These are phyloP conservation scores for Lepilemur septentrionalis DNA, from an alignment of 2,797 vertebrate species.

Conservation along the genomic window DNA sequence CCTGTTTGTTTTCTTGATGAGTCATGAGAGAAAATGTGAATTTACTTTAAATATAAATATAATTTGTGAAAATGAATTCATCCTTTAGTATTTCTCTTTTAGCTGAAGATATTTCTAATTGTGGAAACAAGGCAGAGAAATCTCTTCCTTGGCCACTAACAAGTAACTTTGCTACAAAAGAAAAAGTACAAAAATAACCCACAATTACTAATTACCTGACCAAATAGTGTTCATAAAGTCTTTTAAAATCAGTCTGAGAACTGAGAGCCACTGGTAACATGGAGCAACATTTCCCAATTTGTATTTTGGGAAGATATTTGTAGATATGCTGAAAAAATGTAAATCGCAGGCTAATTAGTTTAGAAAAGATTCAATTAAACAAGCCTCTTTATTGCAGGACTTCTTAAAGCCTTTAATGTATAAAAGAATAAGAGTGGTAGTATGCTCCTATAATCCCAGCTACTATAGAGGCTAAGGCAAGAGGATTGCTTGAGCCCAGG, in stretches of 20 bases:
- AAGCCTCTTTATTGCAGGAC: not conserved
- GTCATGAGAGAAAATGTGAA: not conserved
- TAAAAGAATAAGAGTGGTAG: not conserved
- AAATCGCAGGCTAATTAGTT: not conserved
- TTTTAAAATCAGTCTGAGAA: constrained; percentile 17
- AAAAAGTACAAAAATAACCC: not conserved
- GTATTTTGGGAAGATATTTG: not conserved
- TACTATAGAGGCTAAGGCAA: not conserved
- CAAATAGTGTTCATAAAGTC: not conserved
- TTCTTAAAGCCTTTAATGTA: not conserved
- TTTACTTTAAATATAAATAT: constrained; percentile 42
- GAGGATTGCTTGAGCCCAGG: not conserved
- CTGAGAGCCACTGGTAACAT: not conserved
- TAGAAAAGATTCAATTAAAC: not conserved
- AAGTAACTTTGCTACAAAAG: constrained; percentile 2
- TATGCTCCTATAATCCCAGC: not conserved
- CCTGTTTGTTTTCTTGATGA: not conserved
- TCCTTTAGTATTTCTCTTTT: not conserved
- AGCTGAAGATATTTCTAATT: constrained; percentile 31
- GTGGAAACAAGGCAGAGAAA: constrained; percentile 36
- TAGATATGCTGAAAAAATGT: not conserved
- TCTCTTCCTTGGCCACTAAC: not conserved
- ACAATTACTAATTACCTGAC: constrained; percentile 11
- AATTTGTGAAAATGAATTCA: constrained; percentile 28
- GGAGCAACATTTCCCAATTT: not conserved